Evolutionary conservation across 2,113 vertebrate species (phyloP).

Genomic region (Neogobius melanostomus): DNA sequence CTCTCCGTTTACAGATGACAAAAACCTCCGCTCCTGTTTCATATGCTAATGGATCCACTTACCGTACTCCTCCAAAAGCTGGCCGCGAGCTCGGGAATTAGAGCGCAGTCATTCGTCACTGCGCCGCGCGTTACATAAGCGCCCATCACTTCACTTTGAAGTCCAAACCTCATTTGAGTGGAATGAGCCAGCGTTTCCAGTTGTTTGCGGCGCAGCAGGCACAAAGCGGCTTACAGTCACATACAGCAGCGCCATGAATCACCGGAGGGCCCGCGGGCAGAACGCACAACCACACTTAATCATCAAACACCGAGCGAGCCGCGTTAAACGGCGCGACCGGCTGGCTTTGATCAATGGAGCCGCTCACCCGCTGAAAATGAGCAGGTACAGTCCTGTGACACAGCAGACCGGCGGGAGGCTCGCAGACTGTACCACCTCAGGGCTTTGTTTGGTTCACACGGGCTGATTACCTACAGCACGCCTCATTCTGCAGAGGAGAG

Average conservation of each 20-base stretch:
- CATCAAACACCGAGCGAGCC: neutral
- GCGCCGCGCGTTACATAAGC: neutral
- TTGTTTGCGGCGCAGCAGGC: neutral
- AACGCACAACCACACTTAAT: neutral
- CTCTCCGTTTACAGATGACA: too few species aligned
- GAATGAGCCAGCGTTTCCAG: neutral
- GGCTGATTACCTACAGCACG: neutral
- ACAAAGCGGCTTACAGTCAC: neutral
- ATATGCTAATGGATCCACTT: neutral
- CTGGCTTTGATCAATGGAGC: too few species aligned
- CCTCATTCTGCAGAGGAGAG: too few species aligned
- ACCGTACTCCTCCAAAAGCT: neutral
- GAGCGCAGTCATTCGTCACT: neutral
- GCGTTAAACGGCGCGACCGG: neutral
- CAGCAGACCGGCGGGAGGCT: too few species aligned
- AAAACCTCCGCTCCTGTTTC: too few species aligned
- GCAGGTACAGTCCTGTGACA: too few species aligned
- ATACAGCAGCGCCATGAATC: neutral
- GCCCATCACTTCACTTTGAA: neutral
- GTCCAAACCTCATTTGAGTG: neutral
- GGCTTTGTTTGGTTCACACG: neutral
- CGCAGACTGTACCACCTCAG: too few species aligned
- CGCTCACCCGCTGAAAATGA: too few species aligned
- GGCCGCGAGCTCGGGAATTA: neutral
- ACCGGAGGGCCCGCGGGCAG: neutral